Conservation (phyloP, 1,140 invertebrate species). For the Condylostylus longicornis region DNA sequence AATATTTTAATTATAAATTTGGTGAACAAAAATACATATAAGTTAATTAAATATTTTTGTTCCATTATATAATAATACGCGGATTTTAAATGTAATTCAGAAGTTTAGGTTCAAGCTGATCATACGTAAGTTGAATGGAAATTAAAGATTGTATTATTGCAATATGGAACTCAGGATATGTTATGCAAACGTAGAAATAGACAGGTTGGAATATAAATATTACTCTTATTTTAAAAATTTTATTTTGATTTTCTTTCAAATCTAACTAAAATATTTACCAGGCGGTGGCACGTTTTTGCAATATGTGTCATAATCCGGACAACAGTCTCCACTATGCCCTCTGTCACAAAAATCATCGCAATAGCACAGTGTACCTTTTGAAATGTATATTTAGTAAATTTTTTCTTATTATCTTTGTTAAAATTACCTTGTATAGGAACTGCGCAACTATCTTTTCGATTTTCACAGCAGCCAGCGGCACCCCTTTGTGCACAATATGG, state of each 20-base stretch:
- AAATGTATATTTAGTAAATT: neutral
- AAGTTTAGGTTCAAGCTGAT: too few species aligned
- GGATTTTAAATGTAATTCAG: too few species aligned
- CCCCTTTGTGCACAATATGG: slow-evolving; percentile 24
- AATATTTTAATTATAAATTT: too few species aligned
- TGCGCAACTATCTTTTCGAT: slow-evolving; percentile 56
- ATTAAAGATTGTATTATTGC: too few species aligned
- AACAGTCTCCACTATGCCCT: slow-evolving; percentile 55
- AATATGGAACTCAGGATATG: too few species aligned
- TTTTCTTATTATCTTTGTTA: neutral
- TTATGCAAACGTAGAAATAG: too few species aligned
- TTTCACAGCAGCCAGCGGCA: slow-evolving; percentile 51
- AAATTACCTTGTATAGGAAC: slow-evolving; percentile 46
- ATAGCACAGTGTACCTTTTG: slow-evolving; percentile 65
- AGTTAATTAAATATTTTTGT: too few species aligned
- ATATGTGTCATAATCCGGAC: slow-evolving; percentile 65
- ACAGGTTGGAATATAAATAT: too few species aligned
- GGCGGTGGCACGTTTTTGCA: slow-evolving; percentile 45
- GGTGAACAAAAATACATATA: too few species aligned
- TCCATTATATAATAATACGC: too few species aligned
- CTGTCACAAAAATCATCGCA: slow-evolving; percentile 85
- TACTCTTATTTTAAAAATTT: too few species aligned
- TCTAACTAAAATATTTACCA: neutral
- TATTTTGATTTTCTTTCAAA: neutral
- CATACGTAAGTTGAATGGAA: too few species aligned